phyloP scores from a whole-genome alignment of 2,113 vertebrate species.

The Anhinga anhinga region DNA sequence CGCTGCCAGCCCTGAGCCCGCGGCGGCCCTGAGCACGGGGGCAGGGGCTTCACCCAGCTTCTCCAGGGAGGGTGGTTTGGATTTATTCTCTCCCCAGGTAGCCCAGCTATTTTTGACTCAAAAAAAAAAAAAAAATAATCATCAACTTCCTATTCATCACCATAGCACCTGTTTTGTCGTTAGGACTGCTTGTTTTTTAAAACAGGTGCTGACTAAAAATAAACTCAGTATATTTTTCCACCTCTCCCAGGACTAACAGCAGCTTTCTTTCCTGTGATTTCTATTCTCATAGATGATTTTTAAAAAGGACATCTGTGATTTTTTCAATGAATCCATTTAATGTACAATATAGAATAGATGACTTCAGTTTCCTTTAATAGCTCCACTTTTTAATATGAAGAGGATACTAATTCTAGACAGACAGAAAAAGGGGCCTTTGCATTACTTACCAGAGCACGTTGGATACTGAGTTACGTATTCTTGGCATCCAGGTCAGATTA shows the following conservation, averaged over 20 bases:
- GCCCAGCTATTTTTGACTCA: neutral
- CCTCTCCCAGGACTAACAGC: neutral
- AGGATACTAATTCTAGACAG: neutral
- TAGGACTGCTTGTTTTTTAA: neutral
- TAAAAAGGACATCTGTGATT: neutral
- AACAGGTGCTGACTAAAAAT: neutral
- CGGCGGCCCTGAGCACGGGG: accelerated
- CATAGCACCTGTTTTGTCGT: accelerated
- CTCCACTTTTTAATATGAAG: neutral
- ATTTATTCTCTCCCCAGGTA: accelerated
- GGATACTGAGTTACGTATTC: neutral
- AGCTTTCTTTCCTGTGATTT: neutral
- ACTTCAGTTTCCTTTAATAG: neutral
- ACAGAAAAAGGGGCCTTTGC: neutral
- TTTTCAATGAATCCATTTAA: neutral
- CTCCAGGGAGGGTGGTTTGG: accelerated
- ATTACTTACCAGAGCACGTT: neutral
- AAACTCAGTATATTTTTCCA: neutral
- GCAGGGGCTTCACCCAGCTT: accelerated
- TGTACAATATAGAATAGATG: accelerated
- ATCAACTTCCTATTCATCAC: too few relatives aligned
- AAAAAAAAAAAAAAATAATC: too few relatives aligned
- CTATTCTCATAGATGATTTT: neutral
- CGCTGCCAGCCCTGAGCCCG: accelerated
- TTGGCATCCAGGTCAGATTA: neutral